Evolutionary conservation across 2,888 invertebrate genomes (phyloP), one percentile per base, ranked within the genome.

Genomic region (Subacronicta megacephala): DNA sequence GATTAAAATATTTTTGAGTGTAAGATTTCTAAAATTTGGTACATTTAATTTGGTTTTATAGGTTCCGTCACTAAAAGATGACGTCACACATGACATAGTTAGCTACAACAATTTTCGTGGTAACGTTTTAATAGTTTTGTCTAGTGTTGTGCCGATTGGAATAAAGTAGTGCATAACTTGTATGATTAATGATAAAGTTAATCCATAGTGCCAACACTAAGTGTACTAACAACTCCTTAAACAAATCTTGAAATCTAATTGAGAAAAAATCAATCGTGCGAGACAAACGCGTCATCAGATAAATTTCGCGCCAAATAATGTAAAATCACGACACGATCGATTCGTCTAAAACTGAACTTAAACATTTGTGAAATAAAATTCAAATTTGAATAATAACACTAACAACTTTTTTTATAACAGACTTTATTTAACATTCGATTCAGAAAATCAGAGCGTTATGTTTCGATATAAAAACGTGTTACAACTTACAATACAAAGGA

Each of bases 231-330:
- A 26, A 9, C 26, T 31, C n/a, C n/a, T 31, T 37, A 16, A 40
- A 18, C 23, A 43, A 43, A 47, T 47, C 10, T 43, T 42, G 36
- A 31, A 52, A 52, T 51, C 13, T 42, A 43, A 58, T 58, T 52
- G 52, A 36, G 42, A 43, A 51, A 45, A 43, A 36, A 18, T 29
- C 37, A 26, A 37, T 43, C 58, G 33, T 47, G 58, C 58, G 43
- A 29, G 33, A 37, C 47, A 42, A n/a, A 15, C 31, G 31, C 31
- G 29, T 15, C 33, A 36, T 36, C 31, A 38, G 42, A 10, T 16
- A 12, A 54, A 46, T 55, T 54, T 36, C 20, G 41, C 12, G 53
- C 41, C n/a, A 50, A 52, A 41, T 42, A 47, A 42, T 43, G 42
- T 31, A 52, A 46, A 38, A 45, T 46, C 57, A 36, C 20, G 16